A percentile compares a stretch with the other conserved stretches of the same genome.
These are phyloP conservation scores for Epinotia ramella DNA, from an alignment of 2,888 invertebrate species.

Conservation along the genomic window DNA sequence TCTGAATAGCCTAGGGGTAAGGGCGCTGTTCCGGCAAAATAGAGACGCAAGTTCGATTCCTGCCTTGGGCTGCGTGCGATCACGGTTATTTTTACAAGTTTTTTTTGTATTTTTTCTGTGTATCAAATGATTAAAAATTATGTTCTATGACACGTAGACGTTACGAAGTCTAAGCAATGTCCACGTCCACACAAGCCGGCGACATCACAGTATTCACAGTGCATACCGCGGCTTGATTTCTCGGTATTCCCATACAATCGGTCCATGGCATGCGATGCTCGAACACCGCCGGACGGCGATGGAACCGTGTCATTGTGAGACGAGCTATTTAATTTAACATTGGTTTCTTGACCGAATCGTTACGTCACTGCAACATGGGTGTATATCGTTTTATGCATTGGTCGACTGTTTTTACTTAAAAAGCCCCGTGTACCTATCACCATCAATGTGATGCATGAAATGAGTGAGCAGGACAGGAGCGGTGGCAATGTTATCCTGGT, in stretches of 20 bases:
- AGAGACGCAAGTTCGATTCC: too few relatives aligned
- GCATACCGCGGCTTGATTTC: slow-evolving; percentile 7
- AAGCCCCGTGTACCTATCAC: not conserved
- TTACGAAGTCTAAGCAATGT: slow-evolving; percentile 8
- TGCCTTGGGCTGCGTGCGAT: too few relatives aligned
- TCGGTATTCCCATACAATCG: slow-evolving; percentile 24
- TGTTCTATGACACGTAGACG: not conserved
- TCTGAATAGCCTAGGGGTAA: too few relatives aligned
- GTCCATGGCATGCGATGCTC: slow-evolving; percentile 5
- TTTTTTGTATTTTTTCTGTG: too few relatives aligned
- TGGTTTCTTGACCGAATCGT: not conserved
- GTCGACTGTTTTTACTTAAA: not conserved
- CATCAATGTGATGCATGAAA: not conserved
- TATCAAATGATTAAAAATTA: not conserved
- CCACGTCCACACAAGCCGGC: slow-evolving; percentile 11
- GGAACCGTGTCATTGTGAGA: slow-evolving; percentile 39
- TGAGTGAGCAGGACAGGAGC: too few relatives aligned
- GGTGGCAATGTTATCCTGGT: too few relatives aligned
- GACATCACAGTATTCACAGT: slow-evolving; percentile 12
- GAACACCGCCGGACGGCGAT: not conserved
- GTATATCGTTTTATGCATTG: not conserved
- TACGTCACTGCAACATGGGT: not conserved
- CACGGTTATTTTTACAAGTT: too few relatives aligned
- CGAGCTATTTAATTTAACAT: not conserved
- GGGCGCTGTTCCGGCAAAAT: too few relatives aligned